Conservation (phyloP, 2,113 vertebrate genomes). For the Centropristis striata region DNA sequence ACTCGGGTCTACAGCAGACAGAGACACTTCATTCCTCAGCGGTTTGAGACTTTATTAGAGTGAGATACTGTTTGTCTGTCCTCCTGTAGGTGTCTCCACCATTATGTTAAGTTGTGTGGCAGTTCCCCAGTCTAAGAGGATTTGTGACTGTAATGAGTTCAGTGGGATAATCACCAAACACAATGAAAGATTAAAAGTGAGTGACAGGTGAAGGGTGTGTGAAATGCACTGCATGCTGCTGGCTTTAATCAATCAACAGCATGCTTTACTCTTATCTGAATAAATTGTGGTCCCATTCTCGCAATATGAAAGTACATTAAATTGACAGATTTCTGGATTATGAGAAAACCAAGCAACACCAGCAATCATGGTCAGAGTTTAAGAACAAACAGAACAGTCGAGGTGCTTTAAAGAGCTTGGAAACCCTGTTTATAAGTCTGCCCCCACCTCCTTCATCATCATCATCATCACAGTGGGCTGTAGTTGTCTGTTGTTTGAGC, state of each 20-base stretch:
- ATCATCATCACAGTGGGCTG: no score
- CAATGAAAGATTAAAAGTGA: neutral
- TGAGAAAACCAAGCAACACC: no score
- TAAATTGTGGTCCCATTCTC: no score
- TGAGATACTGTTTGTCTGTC: neutral
- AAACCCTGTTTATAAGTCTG: no score
- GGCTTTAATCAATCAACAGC: neutral
- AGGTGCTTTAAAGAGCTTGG: no score
- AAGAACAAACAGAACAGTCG: no score
- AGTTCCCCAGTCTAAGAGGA: conserved; percentile 1
- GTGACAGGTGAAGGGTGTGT: neutral
- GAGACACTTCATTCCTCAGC: neutral
- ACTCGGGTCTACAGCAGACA: neutral
- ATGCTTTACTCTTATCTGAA: neutral
- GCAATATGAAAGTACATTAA: no score
- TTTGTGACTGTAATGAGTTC: conserved; percentile 6
- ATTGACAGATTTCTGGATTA: no score
- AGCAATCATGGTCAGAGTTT: no score
- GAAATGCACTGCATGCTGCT: neutral
- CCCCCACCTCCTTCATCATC: no score
- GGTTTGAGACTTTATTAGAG: neutral
- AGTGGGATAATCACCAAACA: neutral
- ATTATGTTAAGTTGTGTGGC: neutral
- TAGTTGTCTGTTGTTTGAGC: no score
- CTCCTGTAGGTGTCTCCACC: neutral